Percentiles rank a stretch among this genome's conserved stretches.
Evolutionary conservation across 2,888 invertebrate species (phyloP).

Genomic region (Eudasyphora cyanicolor): DNA sequence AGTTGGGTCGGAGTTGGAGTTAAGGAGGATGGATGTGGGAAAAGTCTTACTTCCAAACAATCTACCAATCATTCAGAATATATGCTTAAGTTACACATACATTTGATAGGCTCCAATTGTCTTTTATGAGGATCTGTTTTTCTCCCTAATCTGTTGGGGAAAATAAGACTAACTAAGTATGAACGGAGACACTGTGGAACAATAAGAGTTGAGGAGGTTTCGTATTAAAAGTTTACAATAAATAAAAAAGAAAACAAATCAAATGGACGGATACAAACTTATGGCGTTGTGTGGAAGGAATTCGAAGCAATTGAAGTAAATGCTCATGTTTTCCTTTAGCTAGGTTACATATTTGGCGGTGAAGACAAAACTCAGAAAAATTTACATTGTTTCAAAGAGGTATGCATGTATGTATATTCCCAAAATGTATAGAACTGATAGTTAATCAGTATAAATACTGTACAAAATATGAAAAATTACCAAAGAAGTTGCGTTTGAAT

Average conservation of each 20-base stretch:
- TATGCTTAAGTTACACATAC: background rate
- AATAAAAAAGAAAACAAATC: background rate
- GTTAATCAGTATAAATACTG: too few relatives aligned
- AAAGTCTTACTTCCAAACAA: slow-evolving; percentile 13
- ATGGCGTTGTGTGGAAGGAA: too few relatives aligned
- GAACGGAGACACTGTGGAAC: slow-evolving; percentile 8
- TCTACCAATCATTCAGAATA: background rate
- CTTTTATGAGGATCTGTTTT: background rate
- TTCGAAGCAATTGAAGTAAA: too few relatives aligned
- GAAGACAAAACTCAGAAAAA: too few relatives aligned
- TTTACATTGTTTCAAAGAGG: too few relatives aligned
- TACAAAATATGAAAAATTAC: too few relatives aligned
- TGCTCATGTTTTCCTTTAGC: too few relatives aligned
- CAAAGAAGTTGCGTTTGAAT: too few relatives aligned
- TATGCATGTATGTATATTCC: too few relatives aligned
- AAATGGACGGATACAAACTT: slow-evolving; percentile 1
- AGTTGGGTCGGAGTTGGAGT: background rate
- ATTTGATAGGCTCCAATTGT: slow-evolving; percentile 10
- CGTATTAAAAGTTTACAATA: background rate
- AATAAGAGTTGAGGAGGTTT: background rate
- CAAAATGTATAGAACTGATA: too few relatives aligned
- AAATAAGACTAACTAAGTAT: background rate
- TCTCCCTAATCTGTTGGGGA: background rate
- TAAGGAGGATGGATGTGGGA: background rate
- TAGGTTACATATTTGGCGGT: too few relatives aligned